Conservation (phyloP, 2,113 vertebrate genomes). For the Grantiella picta region DNA sequence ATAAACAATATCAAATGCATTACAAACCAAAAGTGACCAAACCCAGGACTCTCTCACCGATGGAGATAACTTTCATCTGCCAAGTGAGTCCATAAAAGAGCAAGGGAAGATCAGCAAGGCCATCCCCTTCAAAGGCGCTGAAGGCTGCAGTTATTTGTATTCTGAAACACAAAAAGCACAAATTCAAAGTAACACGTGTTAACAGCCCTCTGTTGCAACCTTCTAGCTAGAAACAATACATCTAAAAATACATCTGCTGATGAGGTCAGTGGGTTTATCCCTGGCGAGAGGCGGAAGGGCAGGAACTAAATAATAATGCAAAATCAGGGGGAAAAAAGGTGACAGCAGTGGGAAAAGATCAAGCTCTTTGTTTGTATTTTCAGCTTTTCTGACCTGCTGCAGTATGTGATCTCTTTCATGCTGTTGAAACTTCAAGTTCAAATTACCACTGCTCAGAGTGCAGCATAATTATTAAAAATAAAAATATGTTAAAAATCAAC, state of each 20-base stretch:
- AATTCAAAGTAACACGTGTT: not conserved
- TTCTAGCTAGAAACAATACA: slow-evolving; percentile 18
- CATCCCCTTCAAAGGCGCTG: not conserved
- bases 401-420: not conserved
- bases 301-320: slow-evolving; percentile 19
- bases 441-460: not conserved
- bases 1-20: not conserved
- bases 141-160: not conserved
- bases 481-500: not conserved
- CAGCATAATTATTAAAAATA: not conserved
- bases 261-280: slow-evolving; percentile 36
- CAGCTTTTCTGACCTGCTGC: not conserved
- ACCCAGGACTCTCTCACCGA: not conserved
- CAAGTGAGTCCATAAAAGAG: not conserved
- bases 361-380: not conserved
- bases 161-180: not conserved
- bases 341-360: not conserved
- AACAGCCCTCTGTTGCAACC: not conserved
- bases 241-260: slow-evolving; percentile 61
- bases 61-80: not conserved
- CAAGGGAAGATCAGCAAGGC: not conserved
- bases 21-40: not conserved
- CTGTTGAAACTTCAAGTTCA: slow-evolving; percentile 1
- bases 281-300: not conserved
- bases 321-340: not conserved